phyloP scores from a whole-genome alignment of 2,797 vertebrate genomes.

The Ctenopoma kingsleyae region DNA sequence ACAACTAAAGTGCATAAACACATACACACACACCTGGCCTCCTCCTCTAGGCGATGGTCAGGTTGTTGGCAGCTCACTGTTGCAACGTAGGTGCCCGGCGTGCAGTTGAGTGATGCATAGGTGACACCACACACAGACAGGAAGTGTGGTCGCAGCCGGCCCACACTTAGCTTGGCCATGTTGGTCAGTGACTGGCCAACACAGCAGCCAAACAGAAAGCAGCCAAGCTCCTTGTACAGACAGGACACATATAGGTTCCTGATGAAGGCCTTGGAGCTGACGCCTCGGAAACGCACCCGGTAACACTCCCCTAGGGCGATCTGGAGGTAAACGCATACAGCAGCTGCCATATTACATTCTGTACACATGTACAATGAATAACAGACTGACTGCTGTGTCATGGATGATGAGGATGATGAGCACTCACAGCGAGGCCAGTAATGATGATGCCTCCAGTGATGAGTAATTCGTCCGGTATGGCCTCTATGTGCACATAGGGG shows the following conservation, averaged over 20 bases:
- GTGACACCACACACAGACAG: constrained; percentile 78
- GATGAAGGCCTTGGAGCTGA: constrained; percentile 65
- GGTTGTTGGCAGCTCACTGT: constrained; percentile 68
- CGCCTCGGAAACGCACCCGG: constrained; percentile 49
- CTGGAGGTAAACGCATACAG: constrained; percentile 43
- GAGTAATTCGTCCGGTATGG: constrained; percentile 73
- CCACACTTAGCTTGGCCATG: constrained; percentile 80
- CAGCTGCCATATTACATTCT: background rate
- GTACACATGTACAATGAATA: background rate
- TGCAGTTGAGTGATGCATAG: constrained; percentile 71
- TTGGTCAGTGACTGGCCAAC: constrained; percentile 81
- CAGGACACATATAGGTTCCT: constrained; percentile 72
- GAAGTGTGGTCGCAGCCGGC: constrained; percentile 81
- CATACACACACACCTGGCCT: constrained; percentile 74
- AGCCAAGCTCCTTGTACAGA: constrained; percentile 81
- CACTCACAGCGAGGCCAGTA: constrained; percentile 74
- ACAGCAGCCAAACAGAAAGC: constrained; percentile 79
- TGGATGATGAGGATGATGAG: background rate
- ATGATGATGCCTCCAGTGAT: constrained; percentile 76
- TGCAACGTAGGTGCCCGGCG: constrained; percentile 69
- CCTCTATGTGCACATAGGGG: constrained; percentile 66
- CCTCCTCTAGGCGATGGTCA: constrained; percentile 56
- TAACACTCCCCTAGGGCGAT: constrained; percentile 79
- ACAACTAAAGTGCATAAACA: background rate
- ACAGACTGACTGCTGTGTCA: background rate